Evolutionary conservation across 2,888 invertebrate species (phyloP).

Genomic region (Nemotelus pantherinus): DNA sequence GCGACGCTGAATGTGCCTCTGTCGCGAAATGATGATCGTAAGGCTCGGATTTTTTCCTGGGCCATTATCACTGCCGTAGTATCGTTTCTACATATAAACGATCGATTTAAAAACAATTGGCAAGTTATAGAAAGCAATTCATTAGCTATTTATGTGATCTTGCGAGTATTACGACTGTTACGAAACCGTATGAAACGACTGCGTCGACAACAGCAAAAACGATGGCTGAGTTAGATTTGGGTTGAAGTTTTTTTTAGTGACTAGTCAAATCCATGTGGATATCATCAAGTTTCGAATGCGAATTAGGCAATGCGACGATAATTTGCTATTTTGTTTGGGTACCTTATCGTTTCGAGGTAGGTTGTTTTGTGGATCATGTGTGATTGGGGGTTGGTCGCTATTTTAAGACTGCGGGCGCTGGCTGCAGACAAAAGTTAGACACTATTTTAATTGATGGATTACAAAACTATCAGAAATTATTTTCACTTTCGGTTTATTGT

Average conservation of each 20-base stretch:
- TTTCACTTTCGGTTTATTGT: background rate
- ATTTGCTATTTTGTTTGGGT: constrained; percentile 13
- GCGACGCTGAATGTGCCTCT: background rate
- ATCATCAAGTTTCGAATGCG: constrained; percentile 3
- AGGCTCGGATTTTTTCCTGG: constrained; percentile 8
- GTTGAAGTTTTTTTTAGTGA: no score
- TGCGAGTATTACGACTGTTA: background rate
- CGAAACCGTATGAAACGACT: background rate
- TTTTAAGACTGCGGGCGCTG: background rate
- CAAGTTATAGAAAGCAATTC: constrained; percentile 40
- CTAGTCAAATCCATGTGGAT: background rate
- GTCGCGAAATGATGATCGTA: constrained; percentile 15
- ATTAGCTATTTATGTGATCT: constrained; percentile 33
- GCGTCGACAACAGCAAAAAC: no score
- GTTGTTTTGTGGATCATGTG: constrained; percentile 15
- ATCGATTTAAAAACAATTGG: constrained; percentile 35
- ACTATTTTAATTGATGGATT: constrained; percentile 5
- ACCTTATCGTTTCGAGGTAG: constrained; percentile 10
- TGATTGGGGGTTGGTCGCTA: background rate
- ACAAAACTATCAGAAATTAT: background rate
- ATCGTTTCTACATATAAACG: constrained; percentile 32
- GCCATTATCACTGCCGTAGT: constrained; percentile 26
- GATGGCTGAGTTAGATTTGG: no score
- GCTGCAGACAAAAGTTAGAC: background rate
- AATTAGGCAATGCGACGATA: constrained; percentile 10